Evolutionary conservation across 2,113 vertebrate genomes (phyloP), one percentile per base, ranked within the genome.

Genomic region (Chamaea fasciata): DNA sequence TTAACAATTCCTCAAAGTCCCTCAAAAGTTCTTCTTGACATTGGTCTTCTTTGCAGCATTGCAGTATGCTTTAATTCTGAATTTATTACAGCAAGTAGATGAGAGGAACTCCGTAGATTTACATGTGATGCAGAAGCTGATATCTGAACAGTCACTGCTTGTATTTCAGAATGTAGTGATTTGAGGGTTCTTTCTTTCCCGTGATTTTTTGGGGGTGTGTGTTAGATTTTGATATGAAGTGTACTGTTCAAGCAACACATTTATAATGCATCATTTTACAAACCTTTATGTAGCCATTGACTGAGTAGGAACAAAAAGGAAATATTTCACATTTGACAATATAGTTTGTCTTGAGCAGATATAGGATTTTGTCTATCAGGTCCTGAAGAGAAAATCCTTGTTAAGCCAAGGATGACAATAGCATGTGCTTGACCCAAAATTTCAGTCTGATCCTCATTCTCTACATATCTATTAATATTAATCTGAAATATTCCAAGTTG

Each of bases 391-490:
- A 83, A 83, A 80, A 37, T 1, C 10, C 39, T 50, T 80, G 28
- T 39, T 67, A 53, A 53, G 44, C 44, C 46, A n/a, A 24, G 28
- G 17, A 16, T 14, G 13, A 39, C 52, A 44, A 21, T 0, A 52
- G 41, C 24, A 7, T 22, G 5, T 6, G 8, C 23, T 33, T 35
- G 6, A 35, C 33, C 33, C 17, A 49, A 20, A 94, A 56, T 35
- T 55, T 56, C 46, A 70, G 24, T 47, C 37, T 53, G 55, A 82
- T 46, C n/a, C 42, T 53, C 22, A 6, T 50, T 83, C 47, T 59
- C 35, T 50, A 7, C 0, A 0, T 6, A 62, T 22, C 17, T 47
- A 21, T 1, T 13, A 35, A 0, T 19, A 50, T 6, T 33, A 26
- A 42, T 35, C 33, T 44, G 39, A 33, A 69, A 46, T 37, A 24